These are phyloP conservation scores for Spisula subtruncata DNA, from an alignment of 2,888 invertebrate species.

Conservation along the genomic window DNA sequence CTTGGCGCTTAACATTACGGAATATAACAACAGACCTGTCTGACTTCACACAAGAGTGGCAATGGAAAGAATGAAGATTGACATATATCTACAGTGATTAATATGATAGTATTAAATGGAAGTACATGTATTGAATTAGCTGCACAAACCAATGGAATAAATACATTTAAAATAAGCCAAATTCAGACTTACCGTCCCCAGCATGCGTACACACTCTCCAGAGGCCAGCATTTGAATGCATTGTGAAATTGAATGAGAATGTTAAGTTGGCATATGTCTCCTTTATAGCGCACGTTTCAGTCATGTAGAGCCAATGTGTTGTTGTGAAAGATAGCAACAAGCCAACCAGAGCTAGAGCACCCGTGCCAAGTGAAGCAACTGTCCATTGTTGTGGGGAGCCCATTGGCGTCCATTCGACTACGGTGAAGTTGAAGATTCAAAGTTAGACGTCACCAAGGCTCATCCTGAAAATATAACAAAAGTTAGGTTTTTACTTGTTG, in stretches of 20 bases:
- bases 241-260: conserved; percentile 50
- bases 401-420: conserved; percentile 23
- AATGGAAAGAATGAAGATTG: too few species aligned
- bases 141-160: too few species aligned
- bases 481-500: too few species aligned
- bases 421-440: not conserved
- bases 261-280: conserved; percentile 31
- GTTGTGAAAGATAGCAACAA: conserved; percentile 80
- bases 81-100: too few species aligned
- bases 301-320: conserved; percentile 80
- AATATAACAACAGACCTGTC: too few species aligned
- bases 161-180: too few species aligned
- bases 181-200: conserved; percentile 30
- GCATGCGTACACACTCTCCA: conserved; percentile 72
- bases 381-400: conserved; percentile 63
- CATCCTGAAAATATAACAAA: conserved; percentile 7
- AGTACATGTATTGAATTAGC: too few species aligned
- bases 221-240: conserved; percentile 73
- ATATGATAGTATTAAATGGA: too few species aligned
- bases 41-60: too few species aligned
- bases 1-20: too few species aligned
- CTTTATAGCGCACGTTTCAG: conserved; percentile 60
- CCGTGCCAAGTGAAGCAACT: conserved; percentile 76
- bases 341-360: conserved; percentile 76
- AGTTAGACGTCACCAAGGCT: not conserved